Percentiles rank a stretch among this genome's conserved stretches.
Evolutionary conservation across 2,113 vertebrate genomes (phyloP).

Genomic region (Percina caprodes): DNA sequence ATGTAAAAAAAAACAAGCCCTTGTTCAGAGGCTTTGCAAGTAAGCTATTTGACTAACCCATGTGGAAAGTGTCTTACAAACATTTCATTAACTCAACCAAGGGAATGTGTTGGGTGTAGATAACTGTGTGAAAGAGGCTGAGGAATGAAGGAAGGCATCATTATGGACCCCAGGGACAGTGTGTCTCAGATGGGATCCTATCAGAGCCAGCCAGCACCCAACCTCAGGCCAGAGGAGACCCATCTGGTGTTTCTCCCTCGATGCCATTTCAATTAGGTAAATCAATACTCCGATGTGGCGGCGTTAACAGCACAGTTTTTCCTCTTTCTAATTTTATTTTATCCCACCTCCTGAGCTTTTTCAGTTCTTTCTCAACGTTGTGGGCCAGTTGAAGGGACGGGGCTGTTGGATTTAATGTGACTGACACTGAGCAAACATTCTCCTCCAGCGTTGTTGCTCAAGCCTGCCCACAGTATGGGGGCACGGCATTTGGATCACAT

Average conservation of each 20-base stretch:
- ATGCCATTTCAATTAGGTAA: constrained; percentile 85
- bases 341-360: constrained; percentile 78
- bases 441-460: constrained; percentile 66
- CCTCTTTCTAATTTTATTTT: constrained; percentile 78
- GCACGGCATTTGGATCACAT: constrained; percentile 81
- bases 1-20: constrained; percentile 8
- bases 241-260: constrained; percentile 78
- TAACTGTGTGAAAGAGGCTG: constrained; percentile 55
- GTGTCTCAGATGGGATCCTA: constrained; percentile 77
- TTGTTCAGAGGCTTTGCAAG: constrained; percentile 20
- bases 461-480: constrained; percentile 54
- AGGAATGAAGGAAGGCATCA: constrained; percentile 60
- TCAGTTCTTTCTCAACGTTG: constrained; percentile 71
- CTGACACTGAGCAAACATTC: constrained; percentile 79
- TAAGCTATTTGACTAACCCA: constrained; percentile 14
- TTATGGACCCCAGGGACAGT: constrained; percentile 61
- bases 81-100: constrained; percentile 43
- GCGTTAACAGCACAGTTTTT: constrained; percentile 69
- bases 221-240: constrained; percentile 77
- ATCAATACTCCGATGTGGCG: constrained; percentile 77
- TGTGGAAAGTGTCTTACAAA: constrained; percentile 42
- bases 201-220: constrained; percentile 70
- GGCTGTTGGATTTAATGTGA: constrained; percentile 81
- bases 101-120: constrained; percentile 63
- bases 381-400: constrained; percentile 59